A percentile compares a stretch with the other conserved stretches of the same genome.
Evolutionary conservation across 2,113 vertebrate genomes (phyloP).

Genomic region (Maccullochella peelii): DNA sequence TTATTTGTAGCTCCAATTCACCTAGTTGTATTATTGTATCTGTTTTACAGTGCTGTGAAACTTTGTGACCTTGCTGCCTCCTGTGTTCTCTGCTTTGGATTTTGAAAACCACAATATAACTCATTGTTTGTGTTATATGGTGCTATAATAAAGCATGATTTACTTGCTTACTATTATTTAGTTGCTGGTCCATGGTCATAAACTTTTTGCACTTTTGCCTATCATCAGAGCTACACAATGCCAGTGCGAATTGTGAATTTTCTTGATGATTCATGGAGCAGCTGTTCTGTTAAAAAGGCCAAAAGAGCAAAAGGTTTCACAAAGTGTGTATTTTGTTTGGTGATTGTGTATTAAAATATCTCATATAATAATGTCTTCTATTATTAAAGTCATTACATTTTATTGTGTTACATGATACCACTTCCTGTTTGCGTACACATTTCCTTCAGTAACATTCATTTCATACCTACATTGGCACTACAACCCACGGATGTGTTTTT

Average conservation of each 20-base stretch:
- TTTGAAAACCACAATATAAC: background rate
- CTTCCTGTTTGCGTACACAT: background rate
- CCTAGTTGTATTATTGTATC: background rate
- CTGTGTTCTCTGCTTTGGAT: background rate
- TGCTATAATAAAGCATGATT: slow-evolving; percentile 8
- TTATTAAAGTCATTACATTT: no score
- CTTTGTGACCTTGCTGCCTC: background rate
- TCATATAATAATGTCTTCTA: background rate
- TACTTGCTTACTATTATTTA: background rate
- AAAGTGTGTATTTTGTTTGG: background rate
- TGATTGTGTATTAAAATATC: background rate
- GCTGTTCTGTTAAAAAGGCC: background rate
- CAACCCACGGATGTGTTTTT: background rate
- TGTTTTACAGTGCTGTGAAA: background rate
- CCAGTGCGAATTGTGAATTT: slow-evolving; percentile 15
- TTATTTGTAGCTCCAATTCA: background rate
- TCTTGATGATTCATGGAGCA: slow-evolving; percentile 15
- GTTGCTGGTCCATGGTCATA: background rate
- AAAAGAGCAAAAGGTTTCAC: background rate
- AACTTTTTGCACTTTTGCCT: background rate
- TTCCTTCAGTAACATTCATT: background rate
- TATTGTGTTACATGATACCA: background rate
- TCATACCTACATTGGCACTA: background rate
- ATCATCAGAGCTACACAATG: slow-evolving; percentile 2
- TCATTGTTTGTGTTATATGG: background rate